Conservation (phyloP, 1,140 invertebrate species). For the Danaus plexippus region DNA sequence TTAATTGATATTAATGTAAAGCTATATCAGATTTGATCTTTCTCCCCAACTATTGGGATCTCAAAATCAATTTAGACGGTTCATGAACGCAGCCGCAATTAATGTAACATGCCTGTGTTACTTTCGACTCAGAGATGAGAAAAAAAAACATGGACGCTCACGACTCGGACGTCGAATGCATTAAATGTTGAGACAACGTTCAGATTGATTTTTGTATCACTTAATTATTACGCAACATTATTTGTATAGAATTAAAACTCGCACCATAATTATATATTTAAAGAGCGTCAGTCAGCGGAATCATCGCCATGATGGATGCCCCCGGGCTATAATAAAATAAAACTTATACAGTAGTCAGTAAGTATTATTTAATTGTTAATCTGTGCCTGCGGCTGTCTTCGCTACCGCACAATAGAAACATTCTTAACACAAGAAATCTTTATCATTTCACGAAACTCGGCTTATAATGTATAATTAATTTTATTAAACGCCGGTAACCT, state of each 20-base stretch:
- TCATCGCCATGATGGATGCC: constrained; percentile 55
- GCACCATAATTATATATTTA: constrained; percentile 11
- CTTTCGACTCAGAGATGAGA: constrained; percentile 43
- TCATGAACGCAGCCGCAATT: constrained; percentile 46
- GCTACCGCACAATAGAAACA: constrained; percentile 27
- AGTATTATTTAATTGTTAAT: constrained; percentile 69
- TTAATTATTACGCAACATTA: too few species aligned
- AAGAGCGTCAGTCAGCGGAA: constrained; percentile 36
- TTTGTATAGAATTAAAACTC: too few species aligned
- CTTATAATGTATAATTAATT: constrained; percentile 19
- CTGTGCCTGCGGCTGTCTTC: constrained; percentile 39
- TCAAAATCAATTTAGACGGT: constrained; percentile 63
- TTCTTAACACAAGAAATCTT: constrained; percentile 18
- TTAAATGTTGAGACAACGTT: constrained; percentile 44
- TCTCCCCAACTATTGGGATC: constrained; percentile 40
- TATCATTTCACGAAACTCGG: constrained; percentile 1
- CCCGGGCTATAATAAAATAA: constrained; percentile 51
- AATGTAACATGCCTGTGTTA: constrained; percentile 52
- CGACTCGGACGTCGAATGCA: constrained; percentile 52
- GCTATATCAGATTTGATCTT: constrained; percentile 47
- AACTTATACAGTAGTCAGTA: constrained; percentile 64
- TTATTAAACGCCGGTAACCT: constrained; percentile 34
- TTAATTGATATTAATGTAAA: constrained; percentile 52
- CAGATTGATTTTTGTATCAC: too few species aligned
- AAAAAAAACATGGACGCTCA: constrained; percentile 60